Evolutionary conservation across 2,113 vertebrate genomes (phyloP).

Genomic region (Amphiprion ocellaris): DNA sequence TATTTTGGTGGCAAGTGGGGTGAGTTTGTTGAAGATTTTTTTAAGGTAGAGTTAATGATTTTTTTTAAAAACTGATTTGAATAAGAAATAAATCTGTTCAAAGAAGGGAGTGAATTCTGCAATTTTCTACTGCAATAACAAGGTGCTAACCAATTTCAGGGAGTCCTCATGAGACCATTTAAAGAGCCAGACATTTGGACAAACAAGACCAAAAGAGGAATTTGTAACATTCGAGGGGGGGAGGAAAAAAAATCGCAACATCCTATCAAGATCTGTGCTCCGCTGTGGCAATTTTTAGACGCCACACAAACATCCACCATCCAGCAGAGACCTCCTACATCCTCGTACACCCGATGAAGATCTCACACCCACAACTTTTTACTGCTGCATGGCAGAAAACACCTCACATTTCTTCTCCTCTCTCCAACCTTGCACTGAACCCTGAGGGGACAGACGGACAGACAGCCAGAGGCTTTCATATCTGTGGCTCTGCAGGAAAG

Average conservation of each 20-base stretch:
- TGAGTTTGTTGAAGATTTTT: too few relatives aligned
- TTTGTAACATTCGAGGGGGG: neutral
- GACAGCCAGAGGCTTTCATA: neutral
- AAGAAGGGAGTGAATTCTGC: too few relatives aligned
- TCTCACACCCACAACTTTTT: conserved; percentile 64
- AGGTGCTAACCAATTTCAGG: too few relatives aligned
- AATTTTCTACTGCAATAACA: too few relatives aligned
- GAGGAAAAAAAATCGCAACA: neutral
- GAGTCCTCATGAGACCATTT: neutral
- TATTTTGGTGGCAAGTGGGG: too few relatives aligned
- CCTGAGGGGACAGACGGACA: neutral
- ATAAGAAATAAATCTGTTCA: too few relatives aligned
- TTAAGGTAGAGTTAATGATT: too few relatives aligned
- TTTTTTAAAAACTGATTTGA: too few relatives aligned
- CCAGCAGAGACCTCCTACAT: conserved; percentile 72
- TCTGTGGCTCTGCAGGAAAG: neutral
- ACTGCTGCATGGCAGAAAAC: conserved; percentile 50
- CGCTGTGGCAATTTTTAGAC: conserved; percentile 12
- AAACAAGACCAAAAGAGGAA: neutral
- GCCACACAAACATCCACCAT: conserved; percentile 29
- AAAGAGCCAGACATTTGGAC: neutral
- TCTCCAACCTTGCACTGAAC: conserved; percentile 11
- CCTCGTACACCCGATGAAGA: conserved; percentile 66
- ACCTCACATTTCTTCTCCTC: conserved; percentile 25
- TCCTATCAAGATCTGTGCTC: neutral